phyloP scores from a whole-genome alignment of 2,113 vertebrate genomes.

The Actenoides lindsayi region DNA sequence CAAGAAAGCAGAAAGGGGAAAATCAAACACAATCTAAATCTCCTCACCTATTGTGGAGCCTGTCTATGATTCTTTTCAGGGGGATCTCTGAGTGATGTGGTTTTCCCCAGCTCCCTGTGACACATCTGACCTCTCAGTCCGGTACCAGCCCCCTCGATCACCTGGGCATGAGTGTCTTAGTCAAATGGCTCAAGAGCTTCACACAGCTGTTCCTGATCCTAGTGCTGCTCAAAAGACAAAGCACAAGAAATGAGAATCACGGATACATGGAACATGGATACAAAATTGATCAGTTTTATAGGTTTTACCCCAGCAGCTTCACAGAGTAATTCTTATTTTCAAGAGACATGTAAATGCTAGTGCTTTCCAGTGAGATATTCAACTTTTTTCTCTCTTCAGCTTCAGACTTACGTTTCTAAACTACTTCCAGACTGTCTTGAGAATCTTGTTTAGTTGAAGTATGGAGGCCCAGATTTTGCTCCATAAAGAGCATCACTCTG shows the following conservation, averaged over 20 bases:
- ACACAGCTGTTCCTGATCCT: not conserved
- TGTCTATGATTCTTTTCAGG: not conserved
- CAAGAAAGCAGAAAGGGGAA: not conserved
- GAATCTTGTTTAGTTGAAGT: not conserved
- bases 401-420: not conserved
- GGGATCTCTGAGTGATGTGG: not conserved
- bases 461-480: not conserved
- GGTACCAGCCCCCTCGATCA: not conserved
- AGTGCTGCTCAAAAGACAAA: not conserved
- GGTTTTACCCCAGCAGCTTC: not conserved
- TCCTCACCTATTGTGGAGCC: not conserved
- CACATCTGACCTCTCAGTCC: not conserved
- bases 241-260: not conserved
- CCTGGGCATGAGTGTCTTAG: not conserved
- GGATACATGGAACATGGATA: not conserved
- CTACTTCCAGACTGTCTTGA: not conserved
- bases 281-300: not conserved
- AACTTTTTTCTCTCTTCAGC: not conserved
- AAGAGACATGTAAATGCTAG: not conserved
- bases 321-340: not conserved
- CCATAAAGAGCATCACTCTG: not conserved
- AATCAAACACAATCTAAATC: not conserved
- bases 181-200: not conserved
- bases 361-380: not conserved
- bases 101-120: not conserved